A percentile compares a stretch with the other conserved stretches of the same genome.
phyloP scores from a whole-genome alignment of 2,888 invertebrate genomes.

The Metalampra italica region DNA sequence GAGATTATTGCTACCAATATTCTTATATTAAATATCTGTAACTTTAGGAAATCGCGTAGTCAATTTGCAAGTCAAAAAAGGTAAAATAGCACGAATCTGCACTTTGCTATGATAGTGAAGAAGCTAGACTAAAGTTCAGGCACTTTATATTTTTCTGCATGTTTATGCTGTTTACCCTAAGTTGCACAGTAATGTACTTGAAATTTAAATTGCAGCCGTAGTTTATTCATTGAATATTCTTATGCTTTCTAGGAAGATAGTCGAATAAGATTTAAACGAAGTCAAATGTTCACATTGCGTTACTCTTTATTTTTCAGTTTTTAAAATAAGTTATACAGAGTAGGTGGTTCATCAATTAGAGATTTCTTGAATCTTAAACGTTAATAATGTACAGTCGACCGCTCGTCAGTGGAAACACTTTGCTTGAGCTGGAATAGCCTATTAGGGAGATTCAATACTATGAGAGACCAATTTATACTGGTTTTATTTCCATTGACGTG shows the following conservation, averaged over 20 bases:
- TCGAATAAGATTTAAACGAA: too few relatives aligned
- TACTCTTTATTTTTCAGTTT: too few relatives aligned
- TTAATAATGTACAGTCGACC: too few relatives aligned
- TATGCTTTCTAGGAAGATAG: neutral
- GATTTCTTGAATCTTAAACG: too few relatives aligned
- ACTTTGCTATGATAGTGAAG: constrained; percentile 3
- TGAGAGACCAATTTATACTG: too few relatives aligned
- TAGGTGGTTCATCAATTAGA: too few relatives aligned
- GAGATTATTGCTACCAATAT: too few relatives aligned
- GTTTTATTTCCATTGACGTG: too few relatives aligned
- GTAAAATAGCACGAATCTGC: constrained; percentile 7
- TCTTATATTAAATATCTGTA: neutral
- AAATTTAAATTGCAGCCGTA: constrained; percentile 10
- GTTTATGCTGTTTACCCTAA: constrained; percentile 9
- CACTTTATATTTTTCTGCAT: constrained; percentile 8
- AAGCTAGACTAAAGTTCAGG: constrained; percentile 1
- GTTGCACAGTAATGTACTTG: constrained; percentile 6
- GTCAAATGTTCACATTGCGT: neutral
- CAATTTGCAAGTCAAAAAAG: constrained; percentile 8
- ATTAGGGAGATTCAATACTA: too few relatives aligned
- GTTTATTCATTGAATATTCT: constrained; percentile 10
- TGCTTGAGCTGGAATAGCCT: too few relatives aligned
- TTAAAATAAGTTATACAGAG: too few relatives aligned
- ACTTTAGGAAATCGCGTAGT: neutral
- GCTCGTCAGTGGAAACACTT: too few relatives aligned